A percentile compares a stretch with the other conserved stretches of the same genome.
Evolutionary conservation across 2,113 vertebrate genomes (phyloP).

Genomic region (Engystomops pustulosus): DNA sequence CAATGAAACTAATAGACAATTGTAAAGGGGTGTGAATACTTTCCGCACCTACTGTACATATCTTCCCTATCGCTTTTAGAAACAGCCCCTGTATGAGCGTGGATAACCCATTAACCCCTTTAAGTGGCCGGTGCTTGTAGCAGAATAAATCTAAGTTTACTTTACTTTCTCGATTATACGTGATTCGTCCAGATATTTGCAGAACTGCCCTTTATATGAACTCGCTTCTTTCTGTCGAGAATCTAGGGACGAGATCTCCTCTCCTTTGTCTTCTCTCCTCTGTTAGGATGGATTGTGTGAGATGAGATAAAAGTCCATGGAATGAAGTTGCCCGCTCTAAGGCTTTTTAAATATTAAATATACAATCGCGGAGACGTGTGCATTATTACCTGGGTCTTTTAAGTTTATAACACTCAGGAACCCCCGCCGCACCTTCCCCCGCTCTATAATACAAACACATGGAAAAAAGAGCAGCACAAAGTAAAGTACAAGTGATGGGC

Average conservation of each 20-base stretch:
- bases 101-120: too few relatives aligned
- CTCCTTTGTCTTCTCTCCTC: not conserved
- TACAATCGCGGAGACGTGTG: slow-evolving; percentile 32
- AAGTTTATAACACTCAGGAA: slow-evolving; percentile 29
- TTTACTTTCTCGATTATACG: not conserved
- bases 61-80: too few relatives aligned
- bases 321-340: slow-evolving; percentile 39
- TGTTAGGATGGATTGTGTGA: slow-evolving; percentile 22
- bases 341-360: slow-evolving; percentile 58
- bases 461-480: slow-evolving; percentile 23
- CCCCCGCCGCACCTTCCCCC: not conserved
- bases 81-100: too few relatives aligned
- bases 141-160: not conserved
- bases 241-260: slow-evolving; percentile 13
- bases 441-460: slow-evolving; percentile 30
- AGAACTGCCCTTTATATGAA: slow-evolving; percentile 51
- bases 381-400: slow-evolving; percentile 49
- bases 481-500: slow-evolving; percentile 34
- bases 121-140: not conserved
- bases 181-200: not conserved
- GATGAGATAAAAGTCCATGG: slow-evolving; percentile 48
- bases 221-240: slow-evolving; percentile 29
- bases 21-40: too few relatives aligned
- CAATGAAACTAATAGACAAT: too few relatives aligned
- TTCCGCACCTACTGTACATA: too few relatives aligned